Evolutionary conservation across 2,888 invertebrate species (phyloP).

Genomic region (Caenorhabditis doughertyi): DNA sequence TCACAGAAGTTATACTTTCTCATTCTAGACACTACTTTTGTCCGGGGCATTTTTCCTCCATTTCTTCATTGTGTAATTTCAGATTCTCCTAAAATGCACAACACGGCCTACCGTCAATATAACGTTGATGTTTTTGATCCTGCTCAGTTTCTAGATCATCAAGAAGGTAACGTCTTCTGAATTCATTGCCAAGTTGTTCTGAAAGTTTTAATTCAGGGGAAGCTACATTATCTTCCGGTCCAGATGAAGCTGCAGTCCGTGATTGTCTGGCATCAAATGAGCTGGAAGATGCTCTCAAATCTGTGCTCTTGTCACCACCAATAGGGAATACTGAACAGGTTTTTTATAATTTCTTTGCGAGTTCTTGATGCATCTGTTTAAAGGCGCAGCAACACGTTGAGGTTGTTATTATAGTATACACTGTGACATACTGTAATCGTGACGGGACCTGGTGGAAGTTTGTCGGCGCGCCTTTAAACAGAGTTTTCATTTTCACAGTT

Average conservation of each 20-base stretch:
- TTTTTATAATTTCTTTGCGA: no score
- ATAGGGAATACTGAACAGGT: constrained; percentile 71
- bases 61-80: no score
- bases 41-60: no score
- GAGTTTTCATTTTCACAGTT: neutral
- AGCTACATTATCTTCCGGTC: constrained; percentile 51
- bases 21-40: no score
- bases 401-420: no score
- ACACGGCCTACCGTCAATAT: constrained; percentile 76
- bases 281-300: constrained; percentile 75
- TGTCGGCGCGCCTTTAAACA: no score
- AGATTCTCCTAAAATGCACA: constrained; percentile 76
- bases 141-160: constrained; percentile 74
- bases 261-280: constrained; percentile 62
- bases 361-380: no score
- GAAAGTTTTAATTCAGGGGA: neutral
- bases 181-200: no score
- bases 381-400: no score
- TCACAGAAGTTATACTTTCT: no score
- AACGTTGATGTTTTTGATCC: constrained; percentile 79
- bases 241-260: constrained; percentile 57
- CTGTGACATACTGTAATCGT: no score
- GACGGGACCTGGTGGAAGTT: no score
- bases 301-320: constrained; percentile 74
- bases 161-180: constrained; percentile 67